Conservation (phyloP, 2,888 invertebrate genomes). For the Apodemia duryi region DNA sequence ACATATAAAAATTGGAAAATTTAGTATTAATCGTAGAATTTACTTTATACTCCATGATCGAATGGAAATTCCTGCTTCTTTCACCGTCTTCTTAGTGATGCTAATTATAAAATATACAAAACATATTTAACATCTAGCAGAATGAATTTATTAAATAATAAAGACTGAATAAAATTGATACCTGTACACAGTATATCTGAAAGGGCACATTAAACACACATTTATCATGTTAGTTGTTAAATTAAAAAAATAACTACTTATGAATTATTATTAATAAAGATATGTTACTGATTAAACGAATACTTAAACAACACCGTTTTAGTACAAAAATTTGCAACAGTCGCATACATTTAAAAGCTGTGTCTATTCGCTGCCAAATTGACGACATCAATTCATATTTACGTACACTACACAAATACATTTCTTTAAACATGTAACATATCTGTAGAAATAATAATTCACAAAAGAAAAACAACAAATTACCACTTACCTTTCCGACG, state of each 20-base stretch:
- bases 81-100: no score
- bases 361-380: background rate
- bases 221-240: conserved; percentile 39
- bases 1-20: no score
- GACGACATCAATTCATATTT: background rate
- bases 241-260: conserved; percentile 21
- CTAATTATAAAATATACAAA: no score
- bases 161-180: conserved; percentile 53
- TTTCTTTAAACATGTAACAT: background rate
- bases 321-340: background rate
- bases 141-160: no score
- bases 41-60: no score
- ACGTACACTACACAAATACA: background rate
- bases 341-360: background rate
- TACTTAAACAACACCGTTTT: no score
- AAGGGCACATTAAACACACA: conserved; percentile 65
- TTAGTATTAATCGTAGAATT: no score
- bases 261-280: conserved; percentile 31
- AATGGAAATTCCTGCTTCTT: no score
- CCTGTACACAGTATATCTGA: conserved; percentile 62
- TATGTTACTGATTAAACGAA: background rate
- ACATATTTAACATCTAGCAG: no score
- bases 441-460: background rate
- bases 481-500: conserved; percentile 58
- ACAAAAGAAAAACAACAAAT: conserved; percentile 28